Conservation (phyloP, 2,888 invertebrate species). For the Ennomos erosarius region DNA sequence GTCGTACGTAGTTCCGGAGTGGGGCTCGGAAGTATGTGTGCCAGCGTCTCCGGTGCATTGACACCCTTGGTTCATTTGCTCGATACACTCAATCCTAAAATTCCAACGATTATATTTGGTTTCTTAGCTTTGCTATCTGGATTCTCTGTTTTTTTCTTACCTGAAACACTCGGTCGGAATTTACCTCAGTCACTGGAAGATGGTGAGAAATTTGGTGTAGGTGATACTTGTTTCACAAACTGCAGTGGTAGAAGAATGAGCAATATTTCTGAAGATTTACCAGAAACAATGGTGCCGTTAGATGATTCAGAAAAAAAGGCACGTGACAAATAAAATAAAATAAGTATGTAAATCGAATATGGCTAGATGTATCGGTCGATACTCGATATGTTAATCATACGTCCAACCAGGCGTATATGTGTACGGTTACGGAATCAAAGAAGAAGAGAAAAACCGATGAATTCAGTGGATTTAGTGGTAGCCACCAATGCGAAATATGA, state of each 20-base stretch:
- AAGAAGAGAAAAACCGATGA: neutral
- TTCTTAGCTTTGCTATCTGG: slow-evolving; percentile 90
- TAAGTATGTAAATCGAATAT: slow-evolving; percentile 4
- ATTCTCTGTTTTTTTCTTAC: slow-evolving; percentile 89
- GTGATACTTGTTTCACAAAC: slow-evolving; percentile 92
- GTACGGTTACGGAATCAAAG: neutral
- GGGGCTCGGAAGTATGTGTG: slow-evolving; percentile 94
- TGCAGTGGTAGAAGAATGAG: slow-evolving; percentile 82
- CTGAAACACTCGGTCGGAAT: slow-evolving; percentile 92
- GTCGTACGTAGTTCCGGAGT: slow-evolving; percentile 93
- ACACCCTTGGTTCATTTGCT: slow-evolving; percentile 91
- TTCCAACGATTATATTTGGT: slow-evolving; percentile 92
- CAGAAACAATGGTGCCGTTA: slow-evolving; percentile 77
- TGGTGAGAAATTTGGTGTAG: slow-evolving; percentile 92
- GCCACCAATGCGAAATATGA: too few species aligned
- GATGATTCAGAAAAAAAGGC: slow-evolving; percentile 67
- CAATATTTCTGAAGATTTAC: slow-evolving; percentile 62
- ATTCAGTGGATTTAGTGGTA: neutral
- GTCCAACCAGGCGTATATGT: slow-evolving; percentile 3
- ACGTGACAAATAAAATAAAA: slow-evolving; percentile 39
- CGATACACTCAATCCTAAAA: slow-evolving; percentile 91
- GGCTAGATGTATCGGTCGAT: slow-evolving; percentile 3
- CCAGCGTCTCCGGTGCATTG: slow-evolving; percentile 92
- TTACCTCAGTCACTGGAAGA: slow-evolving; percentile 94
- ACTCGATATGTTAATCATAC: slow-evolving; percentile 1